Evolutionary conservation across 92 coral and sea anemone genomes (phyloP).

Genomic region (Blastomussa wellsi): DNA sequence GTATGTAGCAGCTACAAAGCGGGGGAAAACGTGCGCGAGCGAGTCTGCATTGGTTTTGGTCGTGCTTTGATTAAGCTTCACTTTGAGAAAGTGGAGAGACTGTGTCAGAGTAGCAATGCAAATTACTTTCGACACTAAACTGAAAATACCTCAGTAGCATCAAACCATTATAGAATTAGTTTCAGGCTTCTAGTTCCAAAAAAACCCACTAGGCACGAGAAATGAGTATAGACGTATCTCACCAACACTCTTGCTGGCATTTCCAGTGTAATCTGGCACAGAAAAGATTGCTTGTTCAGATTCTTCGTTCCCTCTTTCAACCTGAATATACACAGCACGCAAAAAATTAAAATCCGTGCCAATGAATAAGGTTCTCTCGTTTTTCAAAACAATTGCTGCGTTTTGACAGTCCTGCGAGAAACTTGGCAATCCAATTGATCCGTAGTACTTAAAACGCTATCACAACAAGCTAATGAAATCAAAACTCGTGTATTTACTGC

Average conservation of each 20-base stretch:
- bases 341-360: not conserved
- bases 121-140: no score
- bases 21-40: no score
- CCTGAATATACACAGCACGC: slow-evolving; percentile 17
- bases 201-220: not conserved
- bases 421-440: not conserved
- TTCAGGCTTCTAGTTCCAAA: not conserved
- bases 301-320: slow-evolving; percentile 69
- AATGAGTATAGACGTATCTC: no score
- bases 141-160: no score
- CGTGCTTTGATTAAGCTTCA: no score
- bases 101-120: no score
- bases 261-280: slow-evolving; percentile 89
- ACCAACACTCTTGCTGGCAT: slow-evolving; percentile 90
- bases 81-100: no score
- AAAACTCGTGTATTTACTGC: not conserved
- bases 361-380: not conserved
- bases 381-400: not conserved
- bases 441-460: not conserved
- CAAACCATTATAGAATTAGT: not conserved
- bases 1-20: no score
- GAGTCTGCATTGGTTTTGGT: no score
- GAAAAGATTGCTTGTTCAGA: slow-evolving; percentile 76
- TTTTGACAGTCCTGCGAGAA: not conserved
- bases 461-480: not conserved